Percentiles rank a stretch among this genome's conserved stretches.
phyloP scores from a whole-genome alignment of 2,888 invertebrate genomes.

The Cantharis rustica region DNA sequence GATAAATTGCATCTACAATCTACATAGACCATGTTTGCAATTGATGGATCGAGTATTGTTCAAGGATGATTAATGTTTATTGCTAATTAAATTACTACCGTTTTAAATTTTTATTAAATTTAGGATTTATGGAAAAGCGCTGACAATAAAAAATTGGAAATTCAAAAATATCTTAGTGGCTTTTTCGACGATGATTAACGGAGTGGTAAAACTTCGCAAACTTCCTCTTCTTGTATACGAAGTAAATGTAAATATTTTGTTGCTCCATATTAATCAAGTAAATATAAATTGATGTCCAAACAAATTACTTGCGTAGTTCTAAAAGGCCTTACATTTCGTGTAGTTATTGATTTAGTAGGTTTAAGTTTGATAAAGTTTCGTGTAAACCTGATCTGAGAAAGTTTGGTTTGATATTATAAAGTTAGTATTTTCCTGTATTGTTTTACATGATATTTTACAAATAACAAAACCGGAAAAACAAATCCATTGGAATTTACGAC shows the following conservation, averaged over 20 bases:
- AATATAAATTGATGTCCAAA: neutral
- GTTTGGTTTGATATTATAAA: neutral
- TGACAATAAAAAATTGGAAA: neutral
- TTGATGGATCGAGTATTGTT: neutral
- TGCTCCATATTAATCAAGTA: neutral
- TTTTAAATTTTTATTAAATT: neutral
- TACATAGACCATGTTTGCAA: neutral
- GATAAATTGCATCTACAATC: neutral
- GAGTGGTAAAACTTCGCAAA: neutral
- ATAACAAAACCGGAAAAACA: neutral
- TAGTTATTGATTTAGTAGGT: neutral
- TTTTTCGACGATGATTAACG: neutral
- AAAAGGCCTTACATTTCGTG: neutral
- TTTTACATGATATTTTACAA: neutral
- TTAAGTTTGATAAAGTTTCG: neutral
- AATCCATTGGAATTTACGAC: neutral
- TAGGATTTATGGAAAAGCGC: neutral
- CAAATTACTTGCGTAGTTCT: neutral
- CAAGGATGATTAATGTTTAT: neutral
- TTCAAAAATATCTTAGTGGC: neutral
- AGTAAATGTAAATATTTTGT: neutral
- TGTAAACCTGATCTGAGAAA: neutral
- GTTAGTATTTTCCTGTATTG: neutral
- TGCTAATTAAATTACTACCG: neutral
- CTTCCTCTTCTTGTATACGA: neutral